These are phyloP conservation scores for Megalopta genalis DNA, from an alignment of 1,140 invertebrate genomes.

Conservation along the genomic window DNA sequence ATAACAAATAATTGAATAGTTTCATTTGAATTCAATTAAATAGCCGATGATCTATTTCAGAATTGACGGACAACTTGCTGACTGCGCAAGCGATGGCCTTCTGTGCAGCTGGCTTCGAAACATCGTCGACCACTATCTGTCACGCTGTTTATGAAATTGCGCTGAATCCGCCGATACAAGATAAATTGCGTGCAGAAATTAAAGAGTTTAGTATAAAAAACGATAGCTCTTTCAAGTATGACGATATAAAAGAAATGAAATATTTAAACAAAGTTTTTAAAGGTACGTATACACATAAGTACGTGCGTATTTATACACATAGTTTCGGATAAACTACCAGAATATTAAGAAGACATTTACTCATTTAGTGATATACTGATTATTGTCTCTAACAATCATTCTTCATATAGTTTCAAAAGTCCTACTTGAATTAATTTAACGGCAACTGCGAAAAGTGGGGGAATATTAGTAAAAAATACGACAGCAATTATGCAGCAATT, in stretches of 20 bases:
- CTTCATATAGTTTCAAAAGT: too few species aligned
- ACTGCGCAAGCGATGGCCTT: slow-evolving; percentile 75
- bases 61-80: slow-evolving; percentile 61
- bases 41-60: slow-evolving; percentile 42
- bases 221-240: slow-evolving; percentile 56
- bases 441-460: too few species aligned
- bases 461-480: too few species aligned
- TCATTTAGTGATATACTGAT: too few species aligned
- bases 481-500: too few species aligned
- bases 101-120: slow-evolving; percentile 82
- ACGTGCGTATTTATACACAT: too few species aligned
- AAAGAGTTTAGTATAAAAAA: slow-evolving; percentile 51
- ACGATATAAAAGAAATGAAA: slow-evolving; percentile 61
- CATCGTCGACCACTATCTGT: slow-evolving; percentile 79
- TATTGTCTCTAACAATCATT: too few species aligned
- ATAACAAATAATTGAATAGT: too few species aligned
- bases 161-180: slow-evolving; percentile 79
- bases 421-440: too few species aligned
- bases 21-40: not conserved
- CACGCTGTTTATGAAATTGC: slow-evolving; percentile 79
- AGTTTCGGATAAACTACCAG: too few species aligned
- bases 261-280: slow-evolving; percentile 66
- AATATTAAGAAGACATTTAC: too few species aligned
- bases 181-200: slow-evolving; percentile 79
- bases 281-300: slow-evolving; percentile 48